phyloP scores from a whole-genome alignment of 92 coral and sea anemone species.

The Desmophyllum pertusum region DNA sequence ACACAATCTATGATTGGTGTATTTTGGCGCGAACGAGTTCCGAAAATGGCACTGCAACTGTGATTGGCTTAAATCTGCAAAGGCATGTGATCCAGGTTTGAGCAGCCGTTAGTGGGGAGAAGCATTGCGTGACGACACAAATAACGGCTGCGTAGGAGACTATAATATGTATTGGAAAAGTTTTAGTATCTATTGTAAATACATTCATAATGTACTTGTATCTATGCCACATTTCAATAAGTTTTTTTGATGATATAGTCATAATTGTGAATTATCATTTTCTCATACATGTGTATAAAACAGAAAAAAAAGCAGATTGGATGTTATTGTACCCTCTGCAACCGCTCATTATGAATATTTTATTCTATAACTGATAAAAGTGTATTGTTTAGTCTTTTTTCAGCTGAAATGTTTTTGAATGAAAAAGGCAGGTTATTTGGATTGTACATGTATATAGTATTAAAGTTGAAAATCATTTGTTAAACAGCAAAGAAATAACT shows the following conservation, averaged over 20 bases:
- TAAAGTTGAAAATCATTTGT: background rate
- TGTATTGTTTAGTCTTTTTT: background rate
- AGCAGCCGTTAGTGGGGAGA: too few relatives aligned
- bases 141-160: too few relatives aligned
- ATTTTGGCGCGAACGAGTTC: too few relatives aligned
- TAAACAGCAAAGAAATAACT: background rate
- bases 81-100: too few relatives aligned
- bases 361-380: too few relatives aligned
- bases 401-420: background rate
- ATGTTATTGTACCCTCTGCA: too few relatives aligned
- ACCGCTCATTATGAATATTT: background rate
- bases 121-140: too few relatives aligned
- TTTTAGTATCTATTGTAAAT: constrained; percentile 3
- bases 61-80: too few relatives aligned
- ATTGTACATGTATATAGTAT: too few relatives aligned
- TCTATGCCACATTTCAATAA: background rate
- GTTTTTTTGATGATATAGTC: background rate
- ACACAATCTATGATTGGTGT: too few relatives aligned
- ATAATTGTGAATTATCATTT: background rate
- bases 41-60: too few relatives aligned
- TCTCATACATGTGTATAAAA: background rate
- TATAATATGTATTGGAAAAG: background rate
- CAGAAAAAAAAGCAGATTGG: background rate
- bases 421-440: background rate
- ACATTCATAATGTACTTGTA: background rate